These are phyloP conservation scores for Orgyia antiqua DNA, from an alignment of 2,888 invertebrate species.

Conservation along the genomic window DNA sequence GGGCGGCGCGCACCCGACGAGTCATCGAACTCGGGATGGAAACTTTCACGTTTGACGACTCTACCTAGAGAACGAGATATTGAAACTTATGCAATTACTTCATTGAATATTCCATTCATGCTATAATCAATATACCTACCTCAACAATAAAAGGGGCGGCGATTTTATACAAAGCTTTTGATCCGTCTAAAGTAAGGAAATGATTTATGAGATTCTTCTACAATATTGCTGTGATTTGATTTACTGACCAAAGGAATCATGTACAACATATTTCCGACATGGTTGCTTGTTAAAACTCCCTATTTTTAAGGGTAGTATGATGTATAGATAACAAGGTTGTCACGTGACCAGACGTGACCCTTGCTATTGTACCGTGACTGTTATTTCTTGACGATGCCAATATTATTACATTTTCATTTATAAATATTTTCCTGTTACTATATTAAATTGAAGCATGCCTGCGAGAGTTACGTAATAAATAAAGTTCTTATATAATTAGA, in stretches of 20 bases:
- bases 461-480: too few relatives aligned
- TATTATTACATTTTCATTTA: not conserved
- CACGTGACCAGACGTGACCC: not conserved
- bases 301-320: slow-evolving; percentile 8
- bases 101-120: too few relatives aligned
- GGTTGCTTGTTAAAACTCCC: slow-evolving; percentile 22
- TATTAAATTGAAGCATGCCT: too few relatives aligned
- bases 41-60: slow-evolving; percentile 16
- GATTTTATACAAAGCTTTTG: too few relatives aligned
- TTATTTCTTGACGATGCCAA: not conserved
- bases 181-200: too few relatives aligned
- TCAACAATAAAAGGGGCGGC: too few relatives aligned
- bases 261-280: slow-evolving; percentile 12
- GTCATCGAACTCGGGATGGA: slow-evolving; percentile 37
- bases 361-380: not conserved
- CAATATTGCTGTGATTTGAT: not conserved
- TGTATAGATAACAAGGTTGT: not conserved
- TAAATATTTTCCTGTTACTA: too few relatives aligned
- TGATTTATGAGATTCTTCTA: too few relatives aligned
- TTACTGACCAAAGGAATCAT: slow-evolving; percentile 11
- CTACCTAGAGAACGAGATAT: slow-evolving; percentile 1
- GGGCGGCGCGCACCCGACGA: slow-evolving; percentile 18
- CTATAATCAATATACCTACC: too few relatives aligned
- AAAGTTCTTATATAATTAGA: too few relatives aligned
- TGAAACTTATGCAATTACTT: not conserved